Base-by-base conservation (phyloP, 2,113 vertebrate genomes). In the Gasterosteus nipponicus region DNA sequence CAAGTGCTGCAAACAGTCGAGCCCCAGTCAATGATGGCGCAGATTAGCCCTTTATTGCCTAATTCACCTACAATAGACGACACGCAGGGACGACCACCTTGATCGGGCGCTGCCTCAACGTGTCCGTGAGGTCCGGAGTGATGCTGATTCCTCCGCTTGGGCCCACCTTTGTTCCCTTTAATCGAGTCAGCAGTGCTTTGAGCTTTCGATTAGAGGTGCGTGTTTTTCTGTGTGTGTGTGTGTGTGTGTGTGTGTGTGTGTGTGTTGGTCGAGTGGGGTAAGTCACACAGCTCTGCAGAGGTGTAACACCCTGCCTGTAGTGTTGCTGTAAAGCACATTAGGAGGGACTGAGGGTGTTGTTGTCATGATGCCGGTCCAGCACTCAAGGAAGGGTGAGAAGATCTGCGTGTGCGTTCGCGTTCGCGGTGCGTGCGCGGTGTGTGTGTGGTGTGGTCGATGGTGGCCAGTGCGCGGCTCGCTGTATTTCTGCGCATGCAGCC, bases 261-360 rank as follows among this genome's bases (percentile, higher is more conserved):
- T 65, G 49, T 38, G 62, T 18, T 19, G 26, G 67, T 71, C 70
- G 47, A 33, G 60, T 42, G 78, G 71, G 56, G 76, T 75, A 84
- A 83, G 89, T 93, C 79, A 79, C 91, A 88, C 89, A 77, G 81
- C 83, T 82, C 82, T 83, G 87, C 61, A 29, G 82, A 91, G 89
- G 91, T 91, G 89, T 88, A 84, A 86, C 89, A 89, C 89, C 83
- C 89, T 81, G 91, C 87, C 84, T 89, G 88, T 88, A 78, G 86
- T 92, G 90, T 87, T 90, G 90, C 86, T 89, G 86, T 91, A 85
- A 85, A 90, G 89, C 87, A 89, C 90, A 89, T 93, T 90, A 92
- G 78, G 78, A 80, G 83, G 67, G 75, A 78, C 87, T 87, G 87
- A 86, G 88, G 85, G 87, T 89, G 90, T 86, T 87, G 90, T 91